Evolutionary conservation across 2,797 vertebrate genomes (phyloP).

Genomic region (Sebastes matsubarae): DNA sequence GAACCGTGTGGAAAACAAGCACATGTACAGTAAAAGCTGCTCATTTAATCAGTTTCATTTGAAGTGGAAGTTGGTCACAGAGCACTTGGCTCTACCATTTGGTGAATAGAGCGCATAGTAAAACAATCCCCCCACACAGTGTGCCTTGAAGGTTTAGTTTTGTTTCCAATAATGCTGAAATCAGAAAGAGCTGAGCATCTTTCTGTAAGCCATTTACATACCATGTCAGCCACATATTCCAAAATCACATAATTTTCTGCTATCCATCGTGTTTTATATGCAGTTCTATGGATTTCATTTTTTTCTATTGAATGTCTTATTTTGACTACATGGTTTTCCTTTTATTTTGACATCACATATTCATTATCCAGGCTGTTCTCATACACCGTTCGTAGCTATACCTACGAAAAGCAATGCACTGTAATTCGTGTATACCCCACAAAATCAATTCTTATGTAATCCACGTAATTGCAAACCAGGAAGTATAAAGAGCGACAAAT

Average conservation of each 20-base stretch:
- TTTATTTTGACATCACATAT: slow-evolving; percentile 50
- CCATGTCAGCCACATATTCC: slow-evolving; percentile 12
- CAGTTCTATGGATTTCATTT: slow-evolving; percentile 4
- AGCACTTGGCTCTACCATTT: not conserved
- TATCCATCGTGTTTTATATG: not conserved
- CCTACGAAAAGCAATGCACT: no score
- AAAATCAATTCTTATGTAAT: no score
- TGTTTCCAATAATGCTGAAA: not conserved
- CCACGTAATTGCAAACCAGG: no score
- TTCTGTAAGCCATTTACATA: slow-evolving; percentile 18
- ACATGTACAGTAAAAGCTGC: not conserved
- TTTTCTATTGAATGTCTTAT: slow-evolving; percentile 1
- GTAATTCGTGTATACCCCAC: no score
- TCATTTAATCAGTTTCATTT: not conserved
- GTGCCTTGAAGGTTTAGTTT: not conserved
- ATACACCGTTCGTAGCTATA: no score
- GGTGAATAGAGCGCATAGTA: not conserved
- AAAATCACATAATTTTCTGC: slow-evolving; percentile 4
- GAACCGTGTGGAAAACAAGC: not conserved
- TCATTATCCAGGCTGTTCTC: slow-evolving; percentile 24
- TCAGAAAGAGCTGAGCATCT: not conserved
- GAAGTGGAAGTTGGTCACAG: not conserved
- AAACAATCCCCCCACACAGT: not conserved
- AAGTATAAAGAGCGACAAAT: no score
- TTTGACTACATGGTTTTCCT: slow-evolving; percentile 34